Percentiles rank a stretch among this genome's conserved stretches.
Evolutionary conservation across 2,888 invertebrate species (phyloP).

Genomic region (Lasiommata megera): DNA sequence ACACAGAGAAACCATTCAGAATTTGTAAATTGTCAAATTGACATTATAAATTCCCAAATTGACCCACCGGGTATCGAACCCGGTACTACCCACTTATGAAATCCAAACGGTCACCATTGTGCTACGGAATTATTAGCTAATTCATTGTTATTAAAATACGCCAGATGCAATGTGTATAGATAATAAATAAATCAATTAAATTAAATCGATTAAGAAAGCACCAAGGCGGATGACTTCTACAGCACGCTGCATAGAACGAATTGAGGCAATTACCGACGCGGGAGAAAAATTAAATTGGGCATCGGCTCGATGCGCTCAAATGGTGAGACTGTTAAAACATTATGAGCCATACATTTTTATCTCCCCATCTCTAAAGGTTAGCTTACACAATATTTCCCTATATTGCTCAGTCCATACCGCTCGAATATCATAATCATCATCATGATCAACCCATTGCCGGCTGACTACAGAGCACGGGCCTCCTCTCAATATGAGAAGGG

Average conservation of each 20-base stretch:
- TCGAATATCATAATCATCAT: too few species aligned
- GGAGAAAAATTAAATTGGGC: slow-evolving; percentile 73
- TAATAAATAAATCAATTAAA: slow-evolving; percentile 63
- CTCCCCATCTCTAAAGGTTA: slow-evolving; percentile 64
- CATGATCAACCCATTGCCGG: too few species aligned
- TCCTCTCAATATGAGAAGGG: too few species aligned
- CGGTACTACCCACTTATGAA: too few species aligned
- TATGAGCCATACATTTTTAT: slow-evolving; percentile 77
- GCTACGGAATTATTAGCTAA: too few species aligned
- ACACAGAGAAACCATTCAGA: too few species aligned
- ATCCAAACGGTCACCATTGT: too few species aligned
- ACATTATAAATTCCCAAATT: too few species aligned
- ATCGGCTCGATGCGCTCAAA: slow-evolving; percentile 55
- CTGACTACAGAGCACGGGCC: too few species aligned
- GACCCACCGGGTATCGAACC: too few species aligned
- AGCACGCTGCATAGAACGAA: slow-evolving; percentile 66
- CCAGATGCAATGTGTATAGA: slow-evolving; percentile 11
- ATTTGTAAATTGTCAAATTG: too few species aligned
- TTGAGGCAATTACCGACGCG: slow-evolving; percentile 72
- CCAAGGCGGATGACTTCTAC: slow-evolving; percentile 51
- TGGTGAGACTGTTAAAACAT: slow-evolving; percentile 75
- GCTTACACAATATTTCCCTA: slow-evolving; percentile 6
- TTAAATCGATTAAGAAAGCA: slow-evolving; percentile 58
- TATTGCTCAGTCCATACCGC: not conserved
- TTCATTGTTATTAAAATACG: not conserved